These are phyloP conservation scores for Ptiloglossa arizonensis DNA, from an alignment of 1,140 invertebrate species.

Conservation along the genomic window DNA sequence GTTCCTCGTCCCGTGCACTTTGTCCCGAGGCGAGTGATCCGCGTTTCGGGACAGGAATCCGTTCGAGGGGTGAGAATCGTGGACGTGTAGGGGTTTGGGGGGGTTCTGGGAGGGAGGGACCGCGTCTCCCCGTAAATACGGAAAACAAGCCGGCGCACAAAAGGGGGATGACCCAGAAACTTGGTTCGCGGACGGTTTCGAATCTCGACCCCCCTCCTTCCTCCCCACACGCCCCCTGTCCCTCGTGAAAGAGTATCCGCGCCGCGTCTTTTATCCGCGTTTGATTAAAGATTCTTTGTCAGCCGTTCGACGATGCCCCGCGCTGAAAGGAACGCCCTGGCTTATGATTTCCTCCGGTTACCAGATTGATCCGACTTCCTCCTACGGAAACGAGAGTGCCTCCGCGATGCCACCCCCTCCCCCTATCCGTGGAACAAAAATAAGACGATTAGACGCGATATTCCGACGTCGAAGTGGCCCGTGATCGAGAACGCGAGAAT, in stretches of 20 bases:
- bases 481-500: background rate
- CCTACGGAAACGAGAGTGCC: too few relatives aligned
- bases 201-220: background rate
- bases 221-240: too few relatives aligned
- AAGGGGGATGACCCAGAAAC: slow-evolving; percentile 60
- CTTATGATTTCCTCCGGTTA: slow-evolving; percentile 30
- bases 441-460: slow-evolving; percentile 28
- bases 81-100: too few relatives aligned
- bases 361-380: slow-evolving; percentile 3
- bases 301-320: slow-evolving; percentile 1
- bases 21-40: slow-evolving; percentile 45
- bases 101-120: slow-evolving; percentile 17
- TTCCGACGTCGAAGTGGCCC: background rate
- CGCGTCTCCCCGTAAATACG: slow-evolving; percentile 50
- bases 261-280: slow-evolving; percentile 34
- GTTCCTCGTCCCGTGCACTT: slow-evolving; percentile 27
- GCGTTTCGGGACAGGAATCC: slow-evolving; percentile 43
- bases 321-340: slow-evolving; percentile 11
- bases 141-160: slow-evolving; percentile 52
- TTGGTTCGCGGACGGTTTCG: slow-evolving; percentile 17
- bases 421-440: background rate
- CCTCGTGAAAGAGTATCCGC: background rate
- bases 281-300: slow-evolving; percentile 57
- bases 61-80: too few relatives aligned
- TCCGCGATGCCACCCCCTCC: too few relatives aligned